Conservation (phyloP, 1,140 invertebrate species). For the Prorops nasuta region DNA sequence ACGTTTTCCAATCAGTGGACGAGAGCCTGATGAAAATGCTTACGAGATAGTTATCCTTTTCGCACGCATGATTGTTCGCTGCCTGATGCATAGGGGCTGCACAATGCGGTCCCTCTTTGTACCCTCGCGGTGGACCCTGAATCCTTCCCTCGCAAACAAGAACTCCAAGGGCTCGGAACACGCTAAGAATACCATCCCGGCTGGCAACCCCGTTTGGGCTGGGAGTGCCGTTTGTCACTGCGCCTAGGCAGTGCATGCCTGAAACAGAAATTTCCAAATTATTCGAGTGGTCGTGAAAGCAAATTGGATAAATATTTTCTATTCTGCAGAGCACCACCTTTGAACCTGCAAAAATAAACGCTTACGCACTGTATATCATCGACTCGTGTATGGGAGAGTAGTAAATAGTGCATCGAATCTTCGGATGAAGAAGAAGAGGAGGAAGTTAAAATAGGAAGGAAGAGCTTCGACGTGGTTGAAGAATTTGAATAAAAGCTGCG, state of each 20-base stretch:
- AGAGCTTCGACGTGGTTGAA: conserved; percentile 9
- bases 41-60: conserved; percentile 59
- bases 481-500: conserved; percentile 37
- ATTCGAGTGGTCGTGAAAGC: too few relatives aligned
- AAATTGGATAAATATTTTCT: too few relatives aligned
- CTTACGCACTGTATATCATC: too few relatives aligned
- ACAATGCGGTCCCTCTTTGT: conserved; percentile 74
- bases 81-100: conserved; percentile 49
- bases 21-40: conserved; percentile 22
- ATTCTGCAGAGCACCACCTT: too few relatives aligned
- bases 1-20: too few relatives aligned
- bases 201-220: conserved; percentile 45
- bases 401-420: too few relatives aligned
- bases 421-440: too few relatives aligned
- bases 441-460: too few relatives aligned
- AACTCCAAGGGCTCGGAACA: conserved; percentile 68
- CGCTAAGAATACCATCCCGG: conserved; percentile 59
- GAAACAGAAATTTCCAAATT: conserved; percentile 17
- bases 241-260: conserved; percentile 55
- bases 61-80: conserved; percentile 57
- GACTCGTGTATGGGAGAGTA: too few relatives aligned
- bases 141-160: conserved; percentile 69
- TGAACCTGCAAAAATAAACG: too few relatives aligned
- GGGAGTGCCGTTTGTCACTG: conserved; percentile 41
- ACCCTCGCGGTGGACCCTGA: conserved; percentile 66